Conservation (phyloP, 2,113 vertebrate genomes). For the Turnix velox region DNA sequence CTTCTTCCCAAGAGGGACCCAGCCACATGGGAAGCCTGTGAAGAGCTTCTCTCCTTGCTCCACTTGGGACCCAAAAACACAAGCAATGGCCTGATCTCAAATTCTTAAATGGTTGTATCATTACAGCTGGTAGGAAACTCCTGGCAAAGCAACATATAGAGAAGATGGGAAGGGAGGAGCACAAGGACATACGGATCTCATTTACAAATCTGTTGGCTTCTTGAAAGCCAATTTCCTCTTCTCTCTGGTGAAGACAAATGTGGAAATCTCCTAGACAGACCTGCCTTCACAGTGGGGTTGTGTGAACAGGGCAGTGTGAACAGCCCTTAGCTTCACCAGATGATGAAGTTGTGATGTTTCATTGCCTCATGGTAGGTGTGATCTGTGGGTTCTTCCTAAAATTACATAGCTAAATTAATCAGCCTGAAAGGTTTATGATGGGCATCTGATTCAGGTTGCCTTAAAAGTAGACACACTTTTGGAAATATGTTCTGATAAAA, state of each 20-base stretch:
- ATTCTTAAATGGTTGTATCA: not conserved
- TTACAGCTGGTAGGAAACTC: not conserved
- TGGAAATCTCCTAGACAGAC: not conserved
- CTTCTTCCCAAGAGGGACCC: not conserved
- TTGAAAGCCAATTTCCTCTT: not conserved
- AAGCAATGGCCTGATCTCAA: not conserved
- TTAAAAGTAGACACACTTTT: not conserved
- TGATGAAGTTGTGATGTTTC: rapidly evolving
- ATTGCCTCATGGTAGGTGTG: rapidly evolving
- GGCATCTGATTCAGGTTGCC: not conserved
- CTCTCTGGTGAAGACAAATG: not conserved
- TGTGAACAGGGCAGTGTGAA: rapidly evolving
- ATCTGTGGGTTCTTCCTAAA: not conserved
- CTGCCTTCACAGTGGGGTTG: rapidly evolving
- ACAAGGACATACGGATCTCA: not conserved
- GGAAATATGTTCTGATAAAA: not conserved
- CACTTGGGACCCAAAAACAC: not conserved
- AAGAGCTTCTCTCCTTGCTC: not conserved
- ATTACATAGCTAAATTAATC: not conserved
- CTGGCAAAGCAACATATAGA: not conserved
- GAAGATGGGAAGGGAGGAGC: not conserved
- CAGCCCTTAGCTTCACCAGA: rapidly evolving
- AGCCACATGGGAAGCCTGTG: rapidly evolving
- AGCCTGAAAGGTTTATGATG: not conserved
- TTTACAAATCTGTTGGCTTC: not conserved